Evolutionary conservation across 2,888 invertebrate species (phyloP).

Genomic region (Leptinotarsa rubiginosa): DNA sequence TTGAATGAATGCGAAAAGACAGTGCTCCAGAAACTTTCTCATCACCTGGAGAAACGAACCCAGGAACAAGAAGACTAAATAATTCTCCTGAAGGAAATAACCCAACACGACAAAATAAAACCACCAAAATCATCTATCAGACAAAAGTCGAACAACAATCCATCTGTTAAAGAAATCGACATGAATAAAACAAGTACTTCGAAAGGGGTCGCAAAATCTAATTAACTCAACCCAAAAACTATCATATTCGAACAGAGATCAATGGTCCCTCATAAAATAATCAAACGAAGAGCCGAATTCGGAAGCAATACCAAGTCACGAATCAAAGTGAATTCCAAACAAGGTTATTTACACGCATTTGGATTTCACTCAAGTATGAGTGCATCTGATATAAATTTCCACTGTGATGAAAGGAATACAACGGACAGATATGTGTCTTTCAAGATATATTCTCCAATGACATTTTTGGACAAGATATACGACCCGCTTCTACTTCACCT

Average conservation of each 20-base stretch:
- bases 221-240: too few relatives aligned
- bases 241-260: too few relatives aligned
- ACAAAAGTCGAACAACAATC: neutral
- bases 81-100: conserved; percentile 5
- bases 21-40: neutral
- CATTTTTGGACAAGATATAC: neutral
- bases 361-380: neutral
- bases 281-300: too few relatives aligned
- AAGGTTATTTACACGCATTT: neutral
- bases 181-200: neutral
- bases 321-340: neutral
- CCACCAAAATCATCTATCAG: too few relatives aligned
- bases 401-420: conserved; percentile 5
- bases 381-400: neutral
- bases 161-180: neutral
- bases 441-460: neutral
- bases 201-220: neutral
- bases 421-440: neutral
- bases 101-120: too few relatives aligned
- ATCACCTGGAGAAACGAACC: conserved; percentile 1
- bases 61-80: conserved; percentile 10
- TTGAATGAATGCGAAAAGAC: too few relatives aligned
- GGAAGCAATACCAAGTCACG: too few relatives aligned
- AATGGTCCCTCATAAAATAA: too few relatives aligned
- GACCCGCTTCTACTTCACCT: neutral